Evolutionary conservation across 2,797 vertebrate genomes (phyloP).

Genomic region (Hypotaenidia philippensis): DNA sequence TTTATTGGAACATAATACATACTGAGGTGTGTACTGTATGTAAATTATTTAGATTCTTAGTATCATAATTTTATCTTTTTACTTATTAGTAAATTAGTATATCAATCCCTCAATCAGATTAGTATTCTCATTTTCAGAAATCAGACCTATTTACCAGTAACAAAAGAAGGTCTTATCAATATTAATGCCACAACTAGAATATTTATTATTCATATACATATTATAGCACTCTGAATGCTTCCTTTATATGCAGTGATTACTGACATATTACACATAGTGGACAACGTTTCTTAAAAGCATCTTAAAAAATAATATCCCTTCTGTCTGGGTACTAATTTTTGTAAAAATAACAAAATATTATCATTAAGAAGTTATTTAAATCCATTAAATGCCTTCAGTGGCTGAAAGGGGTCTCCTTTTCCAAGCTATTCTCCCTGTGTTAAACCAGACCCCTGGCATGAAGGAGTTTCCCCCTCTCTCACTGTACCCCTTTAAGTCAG

Average conservation of each 20-base stretch:
- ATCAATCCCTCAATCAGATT: not conserved
- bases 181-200: not conserved
- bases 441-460: not conserved
- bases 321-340: not conserved
- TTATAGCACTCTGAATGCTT: not conserved
- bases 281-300: not conserved
- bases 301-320: not conserved
- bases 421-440: not conserved
- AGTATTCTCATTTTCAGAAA: not conserved
- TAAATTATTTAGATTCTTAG: not conserved
- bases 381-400: not conserved
- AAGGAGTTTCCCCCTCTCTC: not conserved
- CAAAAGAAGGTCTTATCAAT: not conserved
- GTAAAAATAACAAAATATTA: not conserved
- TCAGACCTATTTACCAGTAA: not conserved
- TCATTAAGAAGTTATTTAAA: not conserved
- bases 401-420: not conserved
- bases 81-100: not conserved
- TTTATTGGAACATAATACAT: not conserved
- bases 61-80: not conserved
- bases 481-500: rapidly evolving
- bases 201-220: not conserved
- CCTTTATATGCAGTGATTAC: not conserved
- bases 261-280: not conserved
- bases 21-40: not conserved